These are phyloP conservation scores for Slavum lentiscoides DNA, from an alignment of 2,888 invertebrate species.

Conservation along the genomic window DNA sequence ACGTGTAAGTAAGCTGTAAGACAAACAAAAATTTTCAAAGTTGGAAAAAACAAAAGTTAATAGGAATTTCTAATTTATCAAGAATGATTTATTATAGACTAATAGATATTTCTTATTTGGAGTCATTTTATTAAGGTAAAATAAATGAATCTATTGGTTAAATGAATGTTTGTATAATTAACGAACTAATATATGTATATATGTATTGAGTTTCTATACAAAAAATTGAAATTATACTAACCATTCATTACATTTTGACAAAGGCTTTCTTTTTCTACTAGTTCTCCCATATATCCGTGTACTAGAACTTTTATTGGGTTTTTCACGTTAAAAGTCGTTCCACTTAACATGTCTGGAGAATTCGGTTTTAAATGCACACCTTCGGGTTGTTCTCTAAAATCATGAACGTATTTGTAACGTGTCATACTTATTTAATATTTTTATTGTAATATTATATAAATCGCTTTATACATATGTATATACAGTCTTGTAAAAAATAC, in stretches of 20 bases:
- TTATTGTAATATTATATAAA: no score
- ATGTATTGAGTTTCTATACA: no score
- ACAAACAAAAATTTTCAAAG: background rate
- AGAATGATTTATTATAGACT: no score
- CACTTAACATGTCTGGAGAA: background rate
- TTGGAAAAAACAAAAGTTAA: background rate
- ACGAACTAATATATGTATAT: no score
- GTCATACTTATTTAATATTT: background rate
- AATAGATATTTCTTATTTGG: no score
- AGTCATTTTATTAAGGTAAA: no score
- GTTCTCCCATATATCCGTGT: background rate
- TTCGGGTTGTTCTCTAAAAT: background rate
- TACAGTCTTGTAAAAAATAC: no score
- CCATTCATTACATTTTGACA: background rate
- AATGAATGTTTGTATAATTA: no score
- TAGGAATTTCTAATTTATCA: no score
- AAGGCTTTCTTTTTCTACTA: background rate
- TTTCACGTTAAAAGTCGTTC: background rate
- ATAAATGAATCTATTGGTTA: no score
- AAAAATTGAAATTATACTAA: background rate
- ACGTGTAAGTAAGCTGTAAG: conserved; percentile 27
- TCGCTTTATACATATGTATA: no score
- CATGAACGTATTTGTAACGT: no score
- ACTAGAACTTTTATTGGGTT: conserved; percentile 5
- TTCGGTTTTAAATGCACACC: background rate